Evolutionary conservation across 2,113 vertebrate species (phyloP), one percentile per base, ranked within the genome.

Genomic region (Nasalis larvatus): DNA sequence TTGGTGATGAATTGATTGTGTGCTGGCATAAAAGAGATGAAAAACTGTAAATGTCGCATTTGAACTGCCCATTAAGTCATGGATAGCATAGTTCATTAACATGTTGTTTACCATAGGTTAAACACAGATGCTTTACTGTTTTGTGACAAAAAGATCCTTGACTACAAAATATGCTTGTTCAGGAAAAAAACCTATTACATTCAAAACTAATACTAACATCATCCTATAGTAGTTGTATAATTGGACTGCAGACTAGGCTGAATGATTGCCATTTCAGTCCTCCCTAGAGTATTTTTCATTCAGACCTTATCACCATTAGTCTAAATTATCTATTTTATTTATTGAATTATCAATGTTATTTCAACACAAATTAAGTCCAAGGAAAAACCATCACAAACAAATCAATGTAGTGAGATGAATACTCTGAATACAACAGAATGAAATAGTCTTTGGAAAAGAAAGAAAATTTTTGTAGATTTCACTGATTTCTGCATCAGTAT

Each of bases 401-500:
- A 90, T 21, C 25, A 71, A 37, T 73, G 32, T 69, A 18, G 10
- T 68, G 27, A 71, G 17, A 78, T 2, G 73, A 40, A 68, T 74
- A 91, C 68, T 93, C 96, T 98, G 97, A 97, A 86, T 97, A 69
- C 63, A 74, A 71, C 3, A 68, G 56, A 91, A 85, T 78, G 80
- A 93, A 93, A 82, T 42, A 56, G 17, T 91, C 40, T 84, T 91
- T 16, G 32, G 16, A 47, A 97, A 86, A 60, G 49, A 86, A 80
- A 80, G 9, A 74, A 35, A n/a, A 16, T 23, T 37, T 96, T 88
- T 89, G 25, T 80, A 81, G 56, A 60, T 91, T 89, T 96, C 73
- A 93, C 27, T 91, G 63, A 82, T 73, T 94, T 91, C 40, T 89
- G 25, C 27, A 82, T 17, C 13, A 47, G 8, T n/a, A 80, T 74